These are phyloP conservation scores for Onchidella celtica DNA, from an alignment of 2,888 invertebrate genomes.

Conservation along the genomic window DNA sequence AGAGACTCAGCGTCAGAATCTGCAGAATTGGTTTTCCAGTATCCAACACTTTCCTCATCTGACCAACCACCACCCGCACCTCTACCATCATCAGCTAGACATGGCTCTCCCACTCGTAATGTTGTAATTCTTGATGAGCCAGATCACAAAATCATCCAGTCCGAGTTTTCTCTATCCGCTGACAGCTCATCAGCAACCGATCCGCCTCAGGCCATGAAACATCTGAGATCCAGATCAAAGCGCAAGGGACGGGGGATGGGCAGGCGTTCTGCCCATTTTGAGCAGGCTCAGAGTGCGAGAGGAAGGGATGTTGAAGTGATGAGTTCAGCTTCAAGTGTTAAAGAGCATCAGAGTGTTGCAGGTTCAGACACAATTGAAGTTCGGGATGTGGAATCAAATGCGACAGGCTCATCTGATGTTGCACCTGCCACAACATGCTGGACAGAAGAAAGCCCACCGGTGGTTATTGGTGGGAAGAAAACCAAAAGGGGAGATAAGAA, in stretches of 20 bases:
- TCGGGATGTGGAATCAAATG: neutral
- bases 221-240: neutral
- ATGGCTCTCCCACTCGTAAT: neutral
- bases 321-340: neutral
- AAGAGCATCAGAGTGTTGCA: neutral
- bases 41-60: neutral
- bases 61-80: neutral
- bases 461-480: neutral
- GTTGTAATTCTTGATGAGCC: neutral
- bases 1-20: neutral
- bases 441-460: slow-evolving; percentile 24
- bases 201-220: neutral
- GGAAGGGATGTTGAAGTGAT: neutral
- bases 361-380: neutral
- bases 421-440: slow-evolving; percentile 10
- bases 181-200: neutral
- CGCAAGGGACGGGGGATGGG: neutral
- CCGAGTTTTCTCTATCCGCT: neutral
- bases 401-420: neutral
- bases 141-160: neutral
- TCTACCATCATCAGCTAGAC: neutral
- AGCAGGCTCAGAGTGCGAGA: neutral
- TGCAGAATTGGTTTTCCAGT: neutral
- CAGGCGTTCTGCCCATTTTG: too few relatives aligned
- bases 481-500: neutral